Percentiles rank a stretch among this genome's conserved stretches.
Conservation (phyloP, 1,140 invertebrate species). For the Atta cephalotes region DNA sequence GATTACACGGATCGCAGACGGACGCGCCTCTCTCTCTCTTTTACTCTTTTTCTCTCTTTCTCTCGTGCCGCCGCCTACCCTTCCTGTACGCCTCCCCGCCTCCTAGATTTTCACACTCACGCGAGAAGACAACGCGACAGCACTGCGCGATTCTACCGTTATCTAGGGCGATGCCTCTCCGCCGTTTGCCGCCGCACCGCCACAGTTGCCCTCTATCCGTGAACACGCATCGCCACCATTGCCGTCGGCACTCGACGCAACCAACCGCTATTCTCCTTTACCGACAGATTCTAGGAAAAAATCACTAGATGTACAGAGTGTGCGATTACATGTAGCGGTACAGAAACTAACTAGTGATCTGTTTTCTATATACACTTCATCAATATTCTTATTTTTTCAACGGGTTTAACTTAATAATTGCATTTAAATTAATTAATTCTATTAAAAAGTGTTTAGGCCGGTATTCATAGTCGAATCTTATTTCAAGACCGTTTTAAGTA, state of each 20-base stretch:
- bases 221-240: constrained; percentile 20
- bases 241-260: constrained; percentile 11
- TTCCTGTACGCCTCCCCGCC: constrained; percentile 31
- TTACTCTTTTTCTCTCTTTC: constrained; percentile 19
- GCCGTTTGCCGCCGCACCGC: constrained; percentile 72
- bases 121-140: constrained; percentile 68
- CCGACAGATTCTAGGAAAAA: not conserved
- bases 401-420: too few relatives aligned
- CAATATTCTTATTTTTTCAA: too few relatives aligned
- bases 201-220: constrained; percentile 68
- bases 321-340: too few relatives aligned
- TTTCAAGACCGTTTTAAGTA: too few relatives aligned
- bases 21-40: constrained; percentile 46
- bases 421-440: too few relatives aligned
- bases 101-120: constrained; percentile 65
- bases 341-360: too few relatives aligned
- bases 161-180: constrained; percentile 85
- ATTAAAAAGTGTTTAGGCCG: too few relatives aligned
- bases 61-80: constrained; percentile 30
- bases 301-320: not conserved
- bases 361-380: too few relatives aligned
- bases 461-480: too few relatives aligned
- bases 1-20: constrained; percentile 7
- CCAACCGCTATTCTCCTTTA: constrained; percentile 3
- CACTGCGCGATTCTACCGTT: constrained; percentile 83